A percentile compares a stretch with the other conserved stretches of the same genome.
Conservation (phyloP, 2,888 invertebrate species). For the Agapostemon virescens region DNA sequence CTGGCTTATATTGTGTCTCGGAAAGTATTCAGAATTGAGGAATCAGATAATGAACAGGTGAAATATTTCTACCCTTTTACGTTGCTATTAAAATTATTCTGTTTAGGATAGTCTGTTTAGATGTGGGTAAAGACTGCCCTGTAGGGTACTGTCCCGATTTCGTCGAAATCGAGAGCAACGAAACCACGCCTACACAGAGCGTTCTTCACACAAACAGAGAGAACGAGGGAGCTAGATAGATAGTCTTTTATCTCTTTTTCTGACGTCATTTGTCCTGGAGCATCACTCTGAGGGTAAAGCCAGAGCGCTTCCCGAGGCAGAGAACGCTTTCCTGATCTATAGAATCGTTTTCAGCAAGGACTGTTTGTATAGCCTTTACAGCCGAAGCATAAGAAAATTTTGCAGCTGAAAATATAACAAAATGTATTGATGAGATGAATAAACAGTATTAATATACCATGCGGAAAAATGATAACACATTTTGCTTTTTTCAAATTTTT, state of each 20-base stretch:
- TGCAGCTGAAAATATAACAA: background rate
- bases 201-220: background rate
- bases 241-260: constrained; percentile 9
- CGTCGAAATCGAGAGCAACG: background rate
- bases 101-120: background rate
- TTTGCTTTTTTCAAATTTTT: too few species aligned
- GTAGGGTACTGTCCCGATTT: background rate
- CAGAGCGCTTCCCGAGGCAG: background rate
- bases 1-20: too few species aligned
- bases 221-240: background rate
- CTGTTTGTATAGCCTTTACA: background rate
- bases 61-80: background rate
- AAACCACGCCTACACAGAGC: background rate
- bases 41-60: too few species aligned
- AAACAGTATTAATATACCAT: background rate
- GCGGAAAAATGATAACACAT: too few species aligned
- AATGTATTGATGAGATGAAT: background rate
- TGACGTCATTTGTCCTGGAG: constrained; percentile 8
- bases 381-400: background rate
- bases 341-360: constrained; percentile 1
- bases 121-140: background rate
- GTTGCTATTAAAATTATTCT: background rate
- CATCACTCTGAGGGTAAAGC: background rate
- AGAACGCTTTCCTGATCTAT: constrained; percentile 1
- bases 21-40: too few species aligned